Evolutionary conservation across 2,888 invertebrate genomes (phyloP).

Genomic region (Tenthredo livida): DNA sequence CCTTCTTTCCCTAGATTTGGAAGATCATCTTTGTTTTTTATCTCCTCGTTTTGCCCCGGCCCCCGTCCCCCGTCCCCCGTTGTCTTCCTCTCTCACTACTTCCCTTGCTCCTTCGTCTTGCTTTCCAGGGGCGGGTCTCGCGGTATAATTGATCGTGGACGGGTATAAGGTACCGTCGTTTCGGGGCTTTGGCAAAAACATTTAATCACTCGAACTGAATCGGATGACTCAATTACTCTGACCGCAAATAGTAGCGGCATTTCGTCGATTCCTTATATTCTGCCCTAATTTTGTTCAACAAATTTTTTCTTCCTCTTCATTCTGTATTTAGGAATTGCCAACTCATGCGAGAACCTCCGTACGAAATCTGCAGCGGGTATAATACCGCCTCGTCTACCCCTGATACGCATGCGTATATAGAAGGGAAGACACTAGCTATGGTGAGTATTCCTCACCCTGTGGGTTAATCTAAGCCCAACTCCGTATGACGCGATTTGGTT

Average conservation of each 20-base stretch:
- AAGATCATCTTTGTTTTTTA: slow-evolving; percentile 41
- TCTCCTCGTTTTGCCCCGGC: background rate
- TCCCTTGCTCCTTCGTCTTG: background rate
- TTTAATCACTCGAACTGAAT: slow-evolving; percentile 51
- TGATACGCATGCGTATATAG: background rate
- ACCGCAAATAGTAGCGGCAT: background rate
- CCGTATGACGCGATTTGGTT: slow-evolving; percentile 28
- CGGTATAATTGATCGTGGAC: slow-evolving; percentile 47
- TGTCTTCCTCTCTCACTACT: background rate
- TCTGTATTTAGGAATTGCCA: background rate
- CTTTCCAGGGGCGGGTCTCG: slow-evolving; percentile 29
- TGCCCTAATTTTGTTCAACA: background rate
- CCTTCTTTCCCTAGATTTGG: slow-evolving; percentile 16
- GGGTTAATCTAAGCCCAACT: slow-evolving; percentile 29
- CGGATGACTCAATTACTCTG: slow-evolving; percentile 28
- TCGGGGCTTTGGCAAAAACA: slow-evolving; percentile 50
- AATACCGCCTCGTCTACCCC: background rate
- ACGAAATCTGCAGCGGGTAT: background rate
- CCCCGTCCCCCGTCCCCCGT: background rate
- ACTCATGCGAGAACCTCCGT: background rate
- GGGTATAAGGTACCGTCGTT: background rate
- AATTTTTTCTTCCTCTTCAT: background rate
- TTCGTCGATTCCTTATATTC: background rate
- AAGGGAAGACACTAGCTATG: background rate
- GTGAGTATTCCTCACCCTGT: background rate